A percentile compares a stretch with the other conserved stretches of the same genome.
Evolutionary conservation across 2,888 invertebrate species (phyloP).

Genomic region (Agrilus biguttatus): DNA sequence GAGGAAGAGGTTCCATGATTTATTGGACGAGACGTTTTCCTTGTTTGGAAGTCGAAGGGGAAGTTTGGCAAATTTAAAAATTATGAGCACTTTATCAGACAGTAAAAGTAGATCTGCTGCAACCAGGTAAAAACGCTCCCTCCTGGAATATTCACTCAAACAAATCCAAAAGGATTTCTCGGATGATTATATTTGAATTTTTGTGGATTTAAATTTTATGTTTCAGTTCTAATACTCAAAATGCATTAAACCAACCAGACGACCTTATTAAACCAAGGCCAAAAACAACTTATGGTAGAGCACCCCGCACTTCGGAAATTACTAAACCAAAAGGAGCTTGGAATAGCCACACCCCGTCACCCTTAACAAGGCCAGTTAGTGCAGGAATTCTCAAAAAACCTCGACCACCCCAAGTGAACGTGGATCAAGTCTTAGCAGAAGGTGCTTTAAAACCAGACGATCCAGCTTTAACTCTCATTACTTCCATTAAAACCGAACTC

Average conservation of each 20-base stretch:
- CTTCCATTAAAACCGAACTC: conserved; percentile 66
- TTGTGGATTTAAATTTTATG: no score
- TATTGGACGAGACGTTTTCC: conserved; percentile 67
- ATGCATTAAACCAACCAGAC: conserved; percentile 16
- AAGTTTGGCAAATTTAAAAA: conserved; percentile 25
- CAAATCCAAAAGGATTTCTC: not conserved
- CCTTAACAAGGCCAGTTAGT: conserved; percentile 43
- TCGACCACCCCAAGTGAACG: conserved; percentile 32
- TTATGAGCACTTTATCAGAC: conserved; percentile 13
- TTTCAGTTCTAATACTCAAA: conserved; percentile 9
- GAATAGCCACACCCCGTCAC: conserved; percentile 36
- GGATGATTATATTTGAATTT: no score
- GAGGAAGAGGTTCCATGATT: conserved; percentile 58
- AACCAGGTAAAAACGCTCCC: conserved; percentile 9
- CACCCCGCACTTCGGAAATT: conserved; percentile 21
- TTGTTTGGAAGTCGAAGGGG: conserved; percentile 52
- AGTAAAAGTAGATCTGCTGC: conserved; percentile 29
- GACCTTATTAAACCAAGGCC: conserved; percentile 17
- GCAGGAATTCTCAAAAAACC: conserved; percentile 48
- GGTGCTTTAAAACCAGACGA: conserved; percentile 45
- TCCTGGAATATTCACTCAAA: no score
- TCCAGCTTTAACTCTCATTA: conserved; percentile 69
- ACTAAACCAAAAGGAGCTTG: conserved; percentile 33
- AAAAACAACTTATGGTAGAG: conserved; percentile 25
- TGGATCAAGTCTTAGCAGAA: conserved; percentile 40